Percentiles rank a stretch among this genome's conserved stretches.
Evolutionary conservation across 2,113 vertebrate species (phyloP).

Genomic region (Oxygymnocypris stewartii): DNA sequence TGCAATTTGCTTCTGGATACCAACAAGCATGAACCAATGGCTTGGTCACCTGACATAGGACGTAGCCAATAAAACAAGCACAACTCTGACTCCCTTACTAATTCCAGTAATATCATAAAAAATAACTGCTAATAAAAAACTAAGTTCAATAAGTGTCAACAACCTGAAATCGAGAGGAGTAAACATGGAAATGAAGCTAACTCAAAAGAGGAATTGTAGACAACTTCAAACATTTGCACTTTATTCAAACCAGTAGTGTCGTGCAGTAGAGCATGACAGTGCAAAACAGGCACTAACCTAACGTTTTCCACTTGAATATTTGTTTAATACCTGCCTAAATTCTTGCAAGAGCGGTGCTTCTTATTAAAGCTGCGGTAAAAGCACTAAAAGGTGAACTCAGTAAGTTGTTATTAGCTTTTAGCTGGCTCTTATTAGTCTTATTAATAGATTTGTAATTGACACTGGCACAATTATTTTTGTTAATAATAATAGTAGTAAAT

Average conservation of each 20-base stretch:
- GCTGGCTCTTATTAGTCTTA: neutral
- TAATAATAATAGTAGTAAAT: neutral
- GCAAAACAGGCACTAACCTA: neutral
- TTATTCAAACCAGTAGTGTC: slow-evolving; percentile 20
- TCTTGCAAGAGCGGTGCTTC: neutral
- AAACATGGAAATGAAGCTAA: slow-evolving; percentile 36
- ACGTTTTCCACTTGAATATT: slow-evolving; percentile 30
- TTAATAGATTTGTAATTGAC: neutral
- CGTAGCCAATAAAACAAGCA: neutral
- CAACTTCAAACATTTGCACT: slow-evolving; percentile 29
- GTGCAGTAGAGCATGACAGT: neutral
- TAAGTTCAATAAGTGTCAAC: neutral
- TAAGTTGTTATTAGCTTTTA: neutral
- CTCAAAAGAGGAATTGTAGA: slow-evolving; percentile 33
- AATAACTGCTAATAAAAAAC: neutral
- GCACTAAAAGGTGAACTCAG: too few relatives aligned
- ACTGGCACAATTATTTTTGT: neutral
- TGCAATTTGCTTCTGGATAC: neutral
- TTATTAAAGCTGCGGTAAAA: neutral
- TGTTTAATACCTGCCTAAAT: slow-evolving; percentile 2
- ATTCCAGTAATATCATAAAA: neutral
- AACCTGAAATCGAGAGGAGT: slow-evolving; percentile 15
- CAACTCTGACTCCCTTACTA: neutral
- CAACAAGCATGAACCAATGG: neutral
- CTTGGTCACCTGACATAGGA: neutral